These are phyloP conservation scores for Eupeodes luniger DNA, from an alignment of 2,888 invertebrate genomes.

Conservation along the genomic window DNA sequence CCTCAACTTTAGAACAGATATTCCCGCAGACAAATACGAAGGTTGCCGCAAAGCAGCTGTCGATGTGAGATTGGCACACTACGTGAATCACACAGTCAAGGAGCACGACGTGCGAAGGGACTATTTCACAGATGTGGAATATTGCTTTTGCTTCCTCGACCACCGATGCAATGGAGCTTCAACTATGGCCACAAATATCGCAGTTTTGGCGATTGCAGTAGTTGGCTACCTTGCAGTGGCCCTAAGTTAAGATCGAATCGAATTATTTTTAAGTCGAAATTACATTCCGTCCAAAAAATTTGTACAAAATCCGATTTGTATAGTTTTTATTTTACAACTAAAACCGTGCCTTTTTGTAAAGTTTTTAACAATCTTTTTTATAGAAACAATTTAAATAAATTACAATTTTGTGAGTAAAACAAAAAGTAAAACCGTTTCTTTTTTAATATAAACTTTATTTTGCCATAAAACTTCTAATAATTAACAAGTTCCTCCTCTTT, in stretches of 20 bases:
- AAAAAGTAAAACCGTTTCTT: no score
- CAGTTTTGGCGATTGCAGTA: conserved; percentile 17
- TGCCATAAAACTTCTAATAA: conserved; percentile 22
- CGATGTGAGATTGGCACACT: conserved; percentile 92
- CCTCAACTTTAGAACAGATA: conserved; percentile 91
- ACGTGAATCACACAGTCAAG: conserved; percentile 93
- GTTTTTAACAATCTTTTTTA: conserved; percentile 44
- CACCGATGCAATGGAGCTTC: conserved; percentile 90
- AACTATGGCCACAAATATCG: conserved; percentile 21
- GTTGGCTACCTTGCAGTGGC: conserved; percentile 4
- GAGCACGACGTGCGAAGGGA: conserved; percentile 93
- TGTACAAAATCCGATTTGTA: conserved; percentile 68
- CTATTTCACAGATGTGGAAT: conserved; percentile 92
- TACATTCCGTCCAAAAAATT: conserved; percentile 78
- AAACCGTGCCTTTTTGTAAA: conserved; percentile 42
- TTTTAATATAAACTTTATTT: conserved; percentile 52
- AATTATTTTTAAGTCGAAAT: conserved; percentile 33
- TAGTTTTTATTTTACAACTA: conserved; percentile 40
- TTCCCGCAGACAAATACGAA: conserved; percentile 96
- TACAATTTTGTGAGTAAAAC: neutral
- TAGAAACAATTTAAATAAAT: conserved; percentile 36
- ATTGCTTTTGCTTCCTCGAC: conserved; percentile 96
- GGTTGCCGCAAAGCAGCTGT: conserved; percentile 93
- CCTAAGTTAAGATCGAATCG: conserved; percentile 16
- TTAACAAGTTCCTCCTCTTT: neutral